Conservation (phyloP, 2,888 invertebrate species). For the Anthrax anthrax region DNA sequence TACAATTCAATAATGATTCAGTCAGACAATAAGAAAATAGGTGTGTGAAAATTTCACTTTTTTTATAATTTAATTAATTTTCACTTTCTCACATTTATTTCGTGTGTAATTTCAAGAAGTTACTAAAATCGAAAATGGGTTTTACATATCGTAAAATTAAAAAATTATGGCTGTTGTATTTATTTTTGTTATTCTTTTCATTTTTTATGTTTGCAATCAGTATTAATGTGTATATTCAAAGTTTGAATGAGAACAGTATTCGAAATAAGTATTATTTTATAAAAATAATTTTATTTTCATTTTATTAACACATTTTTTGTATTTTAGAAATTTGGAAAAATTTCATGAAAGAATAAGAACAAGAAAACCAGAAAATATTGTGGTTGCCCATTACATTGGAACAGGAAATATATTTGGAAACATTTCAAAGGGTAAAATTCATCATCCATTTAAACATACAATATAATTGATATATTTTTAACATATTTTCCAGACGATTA, state of each 20-base stretch:
- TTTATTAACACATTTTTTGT: not conserved
- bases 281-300: no score
- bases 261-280: not conserved
- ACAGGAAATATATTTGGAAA: conserved; percentile 65
- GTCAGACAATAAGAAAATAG: no score
- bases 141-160: conserved; percentile 25
- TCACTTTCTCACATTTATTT: no score
- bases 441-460: no score
- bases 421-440: conserved; percentile 48
- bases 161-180: conserved; percentile 31
- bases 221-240: conserved; percentile 31
- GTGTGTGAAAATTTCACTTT: no score
- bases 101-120: no score
- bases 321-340: conserved; percentile 6
- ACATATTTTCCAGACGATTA: conserved; percentile 27
- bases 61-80: no score
- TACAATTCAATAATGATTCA: no score
- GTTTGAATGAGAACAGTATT: conserved; percentile 18
- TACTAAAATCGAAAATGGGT: not conserved
- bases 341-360: conserved; percentile 3
- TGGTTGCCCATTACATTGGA: conserved; percentile 81
- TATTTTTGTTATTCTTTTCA: conserved; percentile 32
- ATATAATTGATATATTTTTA: no score
- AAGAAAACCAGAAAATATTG: conserved; percentile 38
- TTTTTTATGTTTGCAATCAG: conserved; percentile 34